These are phyloP conservation scores for Orchestes rusci DNA, from an alignment of 2,888 invertebrate genomes.

Conservation along the genomic window DNA sequence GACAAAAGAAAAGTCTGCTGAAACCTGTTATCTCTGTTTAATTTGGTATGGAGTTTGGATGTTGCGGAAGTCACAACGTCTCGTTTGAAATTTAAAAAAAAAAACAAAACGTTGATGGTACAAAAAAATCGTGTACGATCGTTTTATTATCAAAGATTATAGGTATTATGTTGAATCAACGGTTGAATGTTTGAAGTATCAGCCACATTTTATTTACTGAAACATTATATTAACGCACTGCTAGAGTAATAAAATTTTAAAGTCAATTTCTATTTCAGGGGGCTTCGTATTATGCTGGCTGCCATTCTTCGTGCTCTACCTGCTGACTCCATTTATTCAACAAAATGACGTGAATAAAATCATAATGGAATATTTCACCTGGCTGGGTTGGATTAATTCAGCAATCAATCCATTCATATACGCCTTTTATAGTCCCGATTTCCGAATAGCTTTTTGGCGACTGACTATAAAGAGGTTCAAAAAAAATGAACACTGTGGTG, in stretches of 20 bases:
- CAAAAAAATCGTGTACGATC: neutral
- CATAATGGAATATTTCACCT: conserved; percentile 70
- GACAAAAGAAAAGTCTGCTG: no score
- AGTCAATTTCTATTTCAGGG: no score
- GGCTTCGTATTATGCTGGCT: conserved; percentile 85
- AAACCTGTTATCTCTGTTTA: no score
- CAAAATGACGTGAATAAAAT: conserved; percentile 48
- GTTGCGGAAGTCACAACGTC: no score
- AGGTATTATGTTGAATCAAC: no score
- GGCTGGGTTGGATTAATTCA: conserved; percentile 87
- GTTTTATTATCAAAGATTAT: no score
- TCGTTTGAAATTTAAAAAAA: no score
- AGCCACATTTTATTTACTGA: no score
- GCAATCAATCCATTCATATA: conserved; percentile 88
- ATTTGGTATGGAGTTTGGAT: no score
- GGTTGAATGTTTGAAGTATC: no score
- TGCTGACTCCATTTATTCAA: conserved; percentile 71
- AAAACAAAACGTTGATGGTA: neutral
- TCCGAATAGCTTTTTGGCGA: conserved; percentile 79
- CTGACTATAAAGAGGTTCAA: conserved; percentile 66
- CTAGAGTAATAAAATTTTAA: no score
- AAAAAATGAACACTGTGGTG: conserved; percentile 32
- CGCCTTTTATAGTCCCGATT: conserved; percentile 83
- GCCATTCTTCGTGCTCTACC: conserved; percentile 78
- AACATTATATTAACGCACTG: no score